Conservation (phyloP, 2,797 vertebrate genomes). For the Acropternis orthonyx region DNA sequence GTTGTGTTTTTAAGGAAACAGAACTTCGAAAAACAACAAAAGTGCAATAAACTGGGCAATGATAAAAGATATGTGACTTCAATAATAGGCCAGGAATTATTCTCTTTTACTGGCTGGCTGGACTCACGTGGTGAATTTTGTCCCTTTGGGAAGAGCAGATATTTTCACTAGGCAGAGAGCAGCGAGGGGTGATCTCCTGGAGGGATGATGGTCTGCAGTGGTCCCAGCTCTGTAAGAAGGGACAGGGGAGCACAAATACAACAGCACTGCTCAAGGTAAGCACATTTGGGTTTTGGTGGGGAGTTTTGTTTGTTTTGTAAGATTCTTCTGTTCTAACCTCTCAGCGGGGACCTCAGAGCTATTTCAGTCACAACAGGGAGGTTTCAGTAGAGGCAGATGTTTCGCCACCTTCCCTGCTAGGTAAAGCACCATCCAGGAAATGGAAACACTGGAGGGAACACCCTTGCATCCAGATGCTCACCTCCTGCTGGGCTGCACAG, state of each 20-base stretch:
- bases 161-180: background rate
- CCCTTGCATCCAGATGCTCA: background rate
- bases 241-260: background rate
- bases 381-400: background rate
- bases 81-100: background rate
- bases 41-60: background rate
- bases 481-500: background rate
- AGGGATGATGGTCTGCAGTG: background rate
- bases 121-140: background rate
- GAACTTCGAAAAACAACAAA: background rate
- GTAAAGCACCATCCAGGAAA: background rate
- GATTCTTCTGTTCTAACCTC: background rate
- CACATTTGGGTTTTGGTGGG: rapidly evolving
- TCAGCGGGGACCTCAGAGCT: background rate
- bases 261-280: background rate
- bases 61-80: background rate
- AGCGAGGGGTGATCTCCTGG: background rate
- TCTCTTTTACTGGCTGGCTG: background rate
- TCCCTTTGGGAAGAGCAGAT: background rate
- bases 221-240: background rate
- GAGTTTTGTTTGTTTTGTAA: background rate
- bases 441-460: background rate
- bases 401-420: background rate
- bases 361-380: background rate
- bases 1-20: background rate